Evolutionary conservation across 2,113 vertebrate species (phyloP), one percentile per base, ranked within the genome.

Genomic region (Cheilinus undulatus): DNA sequence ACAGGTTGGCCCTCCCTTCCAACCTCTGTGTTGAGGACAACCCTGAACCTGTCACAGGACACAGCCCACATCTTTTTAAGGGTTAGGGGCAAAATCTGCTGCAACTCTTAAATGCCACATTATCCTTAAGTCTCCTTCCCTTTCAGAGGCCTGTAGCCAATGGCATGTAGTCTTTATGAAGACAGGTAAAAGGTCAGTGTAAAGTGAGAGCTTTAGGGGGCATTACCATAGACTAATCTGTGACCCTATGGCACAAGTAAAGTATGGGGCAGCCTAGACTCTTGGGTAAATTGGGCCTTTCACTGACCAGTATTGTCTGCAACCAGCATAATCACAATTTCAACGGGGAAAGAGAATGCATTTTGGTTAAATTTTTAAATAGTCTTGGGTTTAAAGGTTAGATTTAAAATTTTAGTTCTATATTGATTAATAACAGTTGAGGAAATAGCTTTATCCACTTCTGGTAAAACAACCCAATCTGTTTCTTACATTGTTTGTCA

Each of bases 11-110:
- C 86, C 80, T 65, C 77, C 67, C 70, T 61, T 40, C 49, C 70
- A 81, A 87, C 88, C 89, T 85, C 67, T 69, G 85, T 83, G 83
- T 86, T 73, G 70, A 85, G 89, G 83, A 75, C 84, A 83, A 90
- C 88, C 72, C 85, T 83, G 89, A 77, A 84, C 76, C 93, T 93
- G 92, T 93, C 93, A 93, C 4, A 38, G 68, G 64, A 80, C 49
- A 83, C 79, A 68, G 81, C 59, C 82, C 86, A 69, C 76, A 84
- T 86, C 75, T 75, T 88, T 85, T 76, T 69, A 20, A 68, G 82
- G 91, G 90, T 85, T 83, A 60, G 70, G 86, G 83, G 83, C 74
- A 84, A 88, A 91, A 91, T 85, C 85, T 89, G 88, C 75, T 82
- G 73, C 86, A 80, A 70, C 72, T 80, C 83, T 69, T 84, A 58